Conservation (phyloP, 2,113 vertebrate species). For the Origma solitaria region DNA sequence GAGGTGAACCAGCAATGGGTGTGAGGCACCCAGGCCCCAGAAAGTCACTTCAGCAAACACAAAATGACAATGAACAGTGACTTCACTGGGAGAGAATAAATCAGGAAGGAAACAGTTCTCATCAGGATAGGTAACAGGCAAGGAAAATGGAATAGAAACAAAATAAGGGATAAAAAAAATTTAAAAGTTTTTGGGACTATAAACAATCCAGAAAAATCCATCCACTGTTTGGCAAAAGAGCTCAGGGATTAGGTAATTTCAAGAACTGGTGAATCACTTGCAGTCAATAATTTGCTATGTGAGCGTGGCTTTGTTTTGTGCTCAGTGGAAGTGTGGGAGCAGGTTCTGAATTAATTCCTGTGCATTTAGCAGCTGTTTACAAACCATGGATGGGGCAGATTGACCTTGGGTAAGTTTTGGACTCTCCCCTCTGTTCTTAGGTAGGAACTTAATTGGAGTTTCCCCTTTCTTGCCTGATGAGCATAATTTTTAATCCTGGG, state of each 20-base stretch:
- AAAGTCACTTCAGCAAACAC: not conserved
- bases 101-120: not conserved
- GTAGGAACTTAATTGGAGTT: not conserved
- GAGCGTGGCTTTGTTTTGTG: not conserved
- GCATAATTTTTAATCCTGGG: not conserved
- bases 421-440: not conserved
- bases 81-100: not conserved
- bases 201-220: not conserved
- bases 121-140: not conserved
- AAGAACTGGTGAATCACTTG: conserved; percentile 4
- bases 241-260: not conserved
- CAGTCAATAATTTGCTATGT: not conserved
- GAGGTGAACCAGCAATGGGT: not conserved
- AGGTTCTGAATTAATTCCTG: not conserved
- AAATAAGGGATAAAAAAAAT: not conserved
- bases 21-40: not conserved
- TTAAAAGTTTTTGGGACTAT: not conserved
- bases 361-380: not conserved
- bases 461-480: not conserved
- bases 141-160: not conserved
- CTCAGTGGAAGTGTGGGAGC: not conserved
- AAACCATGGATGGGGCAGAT: not conserved
- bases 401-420: not conserved
- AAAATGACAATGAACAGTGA: not conserved
- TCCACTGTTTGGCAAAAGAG: not conserved